Evolutionary conservation across 2,888 invertebrate species (phyloP).

Genomic region (Lycocerus yunnanus): DNA sequence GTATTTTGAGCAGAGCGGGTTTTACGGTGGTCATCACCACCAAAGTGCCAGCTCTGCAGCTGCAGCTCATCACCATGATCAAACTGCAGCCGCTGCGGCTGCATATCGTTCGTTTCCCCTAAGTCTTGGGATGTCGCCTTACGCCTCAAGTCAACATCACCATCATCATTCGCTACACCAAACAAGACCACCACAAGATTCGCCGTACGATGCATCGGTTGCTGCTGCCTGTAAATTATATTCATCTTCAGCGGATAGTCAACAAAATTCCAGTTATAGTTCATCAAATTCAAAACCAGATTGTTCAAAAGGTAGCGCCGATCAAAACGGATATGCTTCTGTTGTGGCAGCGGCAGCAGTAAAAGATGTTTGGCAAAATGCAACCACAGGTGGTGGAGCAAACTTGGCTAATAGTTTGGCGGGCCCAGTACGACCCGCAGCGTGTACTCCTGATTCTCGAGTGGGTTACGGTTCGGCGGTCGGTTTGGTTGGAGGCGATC

Average conservation of each 20-base stretch:
- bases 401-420: conserved; percentile 66
- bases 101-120: conserved; percentile 85
- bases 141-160: conserved; percentile 71
- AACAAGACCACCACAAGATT: conserved; percentile 84
- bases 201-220: conserved; percentile 89
- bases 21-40: conserved; percentile 91
- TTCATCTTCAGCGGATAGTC: conserved; percentile 64
- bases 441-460: conserved; percentile 87
- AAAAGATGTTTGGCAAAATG: conserved; percentile 72
- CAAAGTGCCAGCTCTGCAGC: conserved; percentile 71
- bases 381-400: conserved; percentile 65
- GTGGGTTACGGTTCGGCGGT: conserved; percentile 70
- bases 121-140: conserved; percentile 83
- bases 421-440: conserved; percentile 78
- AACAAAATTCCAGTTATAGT: conserved; percentile 64
- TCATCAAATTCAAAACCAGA: conserved; percentile 70
- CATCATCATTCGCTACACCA: conserved; percentile 78
- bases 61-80: conserved; percentile 67
- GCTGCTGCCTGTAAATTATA: conserved; percentile 83
- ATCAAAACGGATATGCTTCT: conserved; percentile 69
- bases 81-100: conserved; percentile 72
- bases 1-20: conserved; percentile 94
- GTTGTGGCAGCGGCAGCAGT: conserved; percentile 70
- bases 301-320: conserved; percentile 70
- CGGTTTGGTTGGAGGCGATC: conserved; percentile 77